Evolutionary conservation across 2,113 vertebrate genomes (phyloP), one percentile per base, ranked within the genome.

Genomic region (Tonatia bakeri): DNA sequence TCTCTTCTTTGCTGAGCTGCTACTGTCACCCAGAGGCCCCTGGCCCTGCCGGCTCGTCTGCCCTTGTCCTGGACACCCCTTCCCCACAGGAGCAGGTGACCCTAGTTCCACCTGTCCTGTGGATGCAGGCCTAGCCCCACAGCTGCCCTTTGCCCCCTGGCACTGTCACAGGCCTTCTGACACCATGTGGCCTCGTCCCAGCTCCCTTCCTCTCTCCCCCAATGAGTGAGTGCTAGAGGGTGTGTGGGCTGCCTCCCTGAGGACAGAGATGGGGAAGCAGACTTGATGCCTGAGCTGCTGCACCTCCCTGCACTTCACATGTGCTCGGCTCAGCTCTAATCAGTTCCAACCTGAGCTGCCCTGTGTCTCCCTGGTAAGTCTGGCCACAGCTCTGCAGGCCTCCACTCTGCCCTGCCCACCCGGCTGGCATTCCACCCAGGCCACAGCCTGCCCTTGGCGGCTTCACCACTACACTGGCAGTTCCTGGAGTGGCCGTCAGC

Each of bases 41-140:
- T 3, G 13, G 19, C 28, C 84, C 64, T 4, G 0, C 59, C 4
- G 0, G 7, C 50, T n/a, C 7, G 0, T 4, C 33, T 24, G 7
- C 43, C 43, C 15, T 3, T 0, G 4, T 7, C 50, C 80, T 7
- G 7, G 31, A 36, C 2, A 6, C 45, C 54, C n/a, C 31, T 36
- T 64, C 45, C 73, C 67, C 19, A 11, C 16, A 54, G n/a, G 4
- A 4, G 17, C 17, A 19, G n/a, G 65, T 1, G 4, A 12, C 38
- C 16, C n/a, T 36, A 10, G 24, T 5, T 36, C 17, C 50, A 20
- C 38, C 26, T 50, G n/a, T 8, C 33, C 31, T 15, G 79, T 33
- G 22, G 56, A 7, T 12, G 17, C 54, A 16, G 20, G n/a, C 77
- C 52, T 3, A 31, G 69, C 28, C 69, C 70, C 4, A 1, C 31